Evolutionary conservation across 2,888 invertebrate species (phyloP), one percentile per base, ranked within the genome.

Genomic region (Drosophila neoperkinsi): DNA sequence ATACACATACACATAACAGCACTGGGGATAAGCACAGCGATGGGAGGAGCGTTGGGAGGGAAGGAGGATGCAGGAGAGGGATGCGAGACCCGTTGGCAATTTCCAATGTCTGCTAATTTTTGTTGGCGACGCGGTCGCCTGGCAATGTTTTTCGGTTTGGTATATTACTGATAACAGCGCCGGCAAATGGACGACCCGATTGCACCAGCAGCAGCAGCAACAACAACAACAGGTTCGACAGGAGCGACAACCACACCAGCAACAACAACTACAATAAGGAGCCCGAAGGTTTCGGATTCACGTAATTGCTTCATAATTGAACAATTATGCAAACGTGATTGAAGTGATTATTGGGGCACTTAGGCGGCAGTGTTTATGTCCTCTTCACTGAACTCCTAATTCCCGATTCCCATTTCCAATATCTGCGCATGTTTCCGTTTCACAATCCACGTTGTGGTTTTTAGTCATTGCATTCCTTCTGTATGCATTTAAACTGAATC

Each of bases 271-370:
- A 51, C 52, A 56, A 49, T 34, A 56, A 62, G 58, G 62, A 81
- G 71, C 81, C 68, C 67, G 59, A 78, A 76, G 77, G 72, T 63
- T 71, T 72, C 62, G 72, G 69, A 77, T 82, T 77, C 70, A 83
- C 72, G 81, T 86, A 86, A 86, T 86, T 86, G 86, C 86, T 75
- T 85, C 86, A 90, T 86, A 86, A 86, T 86, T 86, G 90, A 86
- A 90, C 86, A 86, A 86, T 90, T 90, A 90, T 90, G 90, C 88
- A 88, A 88, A 86, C 90, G 79, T 86, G 90, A 90, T 90, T 85
- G 88, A 90, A 85, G 85, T 88, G 85, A 85, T 85, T 85, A 85
- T 88, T 80, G 80, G 80, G 69, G 74, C 88, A 82, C 88, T 88
- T 88, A 90, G 84, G 85, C 70, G 74, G 64, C 76, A 67, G 60